A percentile compares a stretch with the other conserved stretches of the same genome.
phyloP scores from a whole-genome alignment of 1,140 invertebrate species.

The Cherax quadricarinatus region DNA sequence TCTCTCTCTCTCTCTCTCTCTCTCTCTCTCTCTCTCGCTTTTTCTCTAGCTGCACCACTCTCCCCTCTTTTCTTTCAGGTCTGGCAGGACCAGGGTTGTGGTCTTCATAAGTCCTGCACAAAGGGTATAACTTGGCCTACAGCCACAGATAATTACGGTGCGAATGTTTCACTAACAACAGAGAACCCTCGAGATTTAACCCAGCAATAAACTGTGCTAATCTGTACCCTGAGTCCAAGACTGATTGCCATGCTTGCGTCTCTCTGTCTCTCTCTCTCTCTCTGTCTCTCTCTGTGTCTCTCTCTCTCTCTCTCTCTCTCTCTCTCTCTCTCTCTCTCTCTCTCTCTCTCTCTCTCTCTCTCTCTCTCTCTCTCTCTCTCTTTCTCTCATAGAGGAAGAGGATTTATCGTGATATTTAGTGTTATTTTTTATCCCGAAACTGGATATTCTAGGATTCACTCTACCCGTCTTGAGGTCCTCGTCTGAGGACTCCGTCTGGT shows the following conservation, averaged over 20 bases:
- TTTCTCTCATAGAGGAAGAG: neutral
- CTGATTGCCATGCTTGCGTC: slow-evolving; percentile 17
- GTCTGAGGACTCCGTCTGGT: too few relatives aligned
- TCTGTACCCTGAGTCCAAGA: slow-evolving; percentile 32
- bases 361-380: too few relatives aligned
- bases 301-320: neutral
- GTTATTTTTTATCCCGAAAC: neutral
- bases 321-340: too few relatives aligned
- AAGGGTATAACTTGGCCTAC: slow-evolving; percentile 35
- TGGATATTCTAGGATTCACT: too few relatives aligned
- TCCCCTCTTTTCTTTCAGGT: neutral
- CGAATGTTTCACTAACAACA: slow-evolving; percentile 44
- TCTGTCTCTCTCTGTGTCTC: neutral
- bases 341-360: too few relatives aligned
- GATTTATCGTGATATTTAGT: neutral
- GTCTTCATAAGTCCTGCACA: neutral
- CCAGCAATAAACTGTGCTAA: slow-evolving; percentile 21
- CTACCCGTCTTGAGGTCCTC: too few relatives aligned
- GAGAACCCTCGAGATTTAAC: slow-evolving; percentile 24
- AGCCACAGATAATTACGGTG: slow-evolving; percentile 26
- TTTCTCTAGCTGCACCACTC: neutral
- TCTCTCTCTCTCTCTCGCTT: slow-evolving; percentile 1
- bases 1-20: slow-evolving; percentile 19
- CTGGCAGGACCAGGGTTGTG: neutral
- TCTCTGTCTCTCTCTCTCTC: neutral